Base-by-base conservation (phyloP, 2,888 invertebrate genomes). In the Mythimna impura region DNA sequence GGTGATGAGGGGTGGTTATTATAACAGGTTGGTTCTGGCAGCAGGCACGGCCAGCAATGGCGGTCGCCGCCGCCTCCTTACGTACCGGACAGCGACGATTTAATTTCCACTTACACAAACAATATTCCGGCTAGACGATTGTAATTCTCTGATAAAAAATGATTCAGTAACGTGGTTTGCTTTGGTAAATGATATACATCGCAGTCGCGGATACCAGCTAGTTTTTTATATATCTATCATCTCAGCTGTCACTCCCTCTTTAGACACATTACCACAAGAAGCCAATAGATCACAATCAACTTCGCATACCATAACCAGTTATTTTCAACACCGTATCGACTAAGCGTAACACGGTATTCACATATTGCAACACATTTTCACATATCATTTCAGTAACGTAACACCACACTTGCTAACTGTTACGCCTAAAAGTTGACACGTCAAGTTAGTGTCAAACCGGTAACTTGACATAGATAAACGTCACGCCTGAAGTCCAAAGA, bases 381-480 rank as follows among this genome's bases (percentile, higher is more conserved):
- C 71, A 81, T 71, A 73, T 79, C 66, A 52, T 81, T 81, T 78
- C 82, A 73, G 80, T 71, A 71, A 74, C 40, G 63, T 79, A 79
- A 82, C 63, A 81, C 69, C 55, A 61, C 67, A 66, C 60, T 78
- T 60, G 68, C 52, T 69, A 82, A 79, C 68, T 78, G 71, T 81
- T 81, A 82, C 79, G 20, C 47, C 30, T 47, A 61, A 50, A 63
- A 68, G 73, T 81, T 81, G 82, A 82, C 81, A 81, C 73, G 82
- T 68, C 57, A 47, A 36, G 70, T 57, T 34, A 34, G 70, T 82
- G 63, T 61, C 60, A 34, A 65, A 70, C 70, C 47, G 58, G 71
- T 79, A 52, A 36, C 10, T 8, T 65, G 67, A 57, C 73, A 62
- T 36, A 62, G 30, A 82, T 78, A 73, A 12, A 43, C 47, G 57